Base-by-base conservation (phyloP, 1,140 invertebrate genomes). In the Meloidogyne floridensis region DNA sequence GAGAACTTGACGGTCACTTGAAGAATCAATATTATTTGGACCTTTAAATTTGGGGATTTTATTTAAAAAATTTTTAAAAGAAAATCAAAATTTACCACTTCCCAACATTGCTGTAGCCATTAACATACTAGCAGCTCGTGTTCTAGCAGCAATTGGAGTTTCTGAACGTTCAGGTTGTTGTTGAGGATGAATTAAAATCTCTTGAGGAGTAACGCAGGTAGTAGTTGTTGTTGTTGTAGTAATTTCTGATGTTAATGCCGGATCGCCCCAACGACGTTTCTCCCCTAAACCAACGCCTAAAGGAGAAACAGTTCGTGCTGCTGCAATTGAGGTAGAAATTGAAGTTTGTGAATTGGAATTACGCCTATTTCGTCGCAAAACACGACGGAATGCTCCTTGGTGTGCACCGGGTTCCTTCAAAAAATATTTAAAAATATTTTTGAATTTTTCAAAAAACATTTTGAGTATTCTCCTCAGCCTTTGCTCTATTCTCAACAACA, bases 221-320 rank as follows among this genome's bases (percentile, higher is more conserved):
- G 51, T 54, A 71, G 11, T 54, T 69, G 11, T 10, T 54, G 15
- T 74, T 78, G 32, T 32, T 32, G 32, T 32, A 32, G 2, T 32
- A 32, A 32, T 32, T 32, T 32, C 32, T 32, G 32, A 32, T 32
- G 32, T 32, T 32, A 32, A 32, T 32, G 32, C 18, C 18, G 15
- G n/a, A 47, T 72, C 80, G 7, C 77, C 81, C 81, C 81, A 82
- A 59, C 81, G 80, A 69, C 81, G 81, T 75, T 82, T 82, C 54
- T 82, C 81, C 10, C 81, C 81, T 15, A 82, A 51, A 10, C 77
- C 77, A 71, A 82, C 18, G 20, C 54, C 72, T 42, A 65, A 81
- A 18, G 81, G 81, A 42, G 81, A 75, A 75, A 72, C 82, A 9
- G 79, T 82, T 8, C 80, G 80, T n/a, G 77, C n/a, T 18, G 80